Percentiles rank a stretch among this genome's conserved stretches.
These are phyloP conservation scores for Ptyas mucosa DNA, from an alignment of 2,113 vertebrate genomes.

Conservation along the genomic window DNA sequence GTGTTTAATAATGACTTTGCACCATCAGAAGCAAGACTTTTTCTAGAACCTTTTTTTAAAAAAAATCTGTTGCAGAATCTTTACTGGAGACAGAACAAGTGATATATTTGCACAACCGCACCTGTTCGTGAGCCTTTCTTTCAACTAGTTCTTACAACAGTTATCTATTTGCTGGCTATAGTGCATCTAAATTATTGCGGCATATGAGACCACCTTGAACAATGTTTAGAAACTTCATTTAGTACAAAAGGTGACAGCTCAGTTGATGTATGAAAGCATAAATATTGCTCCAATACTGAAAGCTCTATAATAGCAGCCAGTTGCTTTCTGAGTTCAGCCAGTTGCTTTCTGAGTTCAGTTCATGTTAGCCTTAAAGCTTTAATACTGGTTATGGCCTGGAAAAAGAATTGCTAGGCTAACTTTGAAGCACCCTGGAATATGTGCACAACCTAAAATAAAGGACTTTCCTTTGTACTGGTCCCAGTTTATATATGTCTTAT, in stretches of 20 bases:
- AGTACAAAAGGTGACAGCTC: neutral
- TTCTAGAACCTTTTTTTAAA: neutral
- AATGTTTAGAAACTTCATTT: neutral
- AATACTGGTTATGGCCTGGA: neutral
- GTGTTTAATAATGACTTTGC: neutral
- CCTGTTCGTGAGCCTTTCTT: neutral
- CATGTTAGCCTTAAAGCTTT: neutral
- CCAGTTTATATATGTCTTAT: neutral
- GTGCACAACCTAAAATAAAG: neutral
- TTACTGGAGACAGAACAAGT: neutral
- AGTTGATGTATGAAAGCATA: neutral
- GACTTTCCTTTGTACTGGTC: neutral
- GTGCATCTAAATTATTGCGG: neutral
- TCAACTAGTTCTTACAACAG: neutral
- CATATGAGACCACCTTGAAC: neutral
- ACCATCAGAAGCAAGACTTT: neutral
- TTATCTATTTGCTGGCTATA: neutral
- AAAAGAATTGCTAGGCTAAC: neutral
- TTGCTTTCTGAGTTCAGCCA: neutral
- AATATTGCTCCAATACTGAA: neutral
- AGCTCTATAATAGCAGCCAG: neutral
- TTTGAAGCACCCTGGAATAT: neutral
- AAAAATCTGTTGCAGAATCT: neutral
- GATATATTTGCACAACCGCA: neutral
- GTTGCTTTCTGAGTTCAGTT: neutral